phyloP scores from a whole-genome alignment of 1,140 invertebrate genomes.

The Solen grandis region DNA sequence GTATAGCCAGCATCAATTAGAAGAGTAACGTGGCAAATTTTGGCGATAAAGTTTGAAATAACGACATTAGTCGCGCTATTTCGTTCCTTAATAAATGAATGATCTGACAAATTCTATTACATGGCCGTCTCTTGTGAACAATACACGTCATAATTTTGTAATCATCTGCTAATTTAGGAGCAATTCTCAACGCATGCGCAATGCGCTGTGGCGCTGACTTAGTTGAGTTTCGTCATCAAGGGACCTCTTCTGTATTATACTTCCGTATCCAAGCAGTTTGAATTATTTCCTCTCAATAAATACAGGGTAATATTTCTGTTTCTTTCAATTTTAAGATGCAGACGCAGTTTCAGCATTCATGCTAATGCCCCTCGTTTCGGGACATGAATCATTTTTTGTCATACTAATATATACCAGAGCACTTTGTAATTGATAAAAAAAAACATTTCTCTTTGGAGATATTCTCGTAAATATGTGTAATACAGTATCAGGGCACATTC shows the following conservation, averaged over 20 bases:
- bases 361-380: too few species aligned
- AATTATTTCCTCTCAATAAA: too few species aligned
- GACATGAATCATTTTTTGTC: too few species aligned
- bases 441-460: too few species aligned
- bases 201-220: neutral
- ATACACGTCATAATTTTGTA: conserved; percentile 31
- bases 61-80: conserved; percentile 34
- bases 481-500: too few species aligned
- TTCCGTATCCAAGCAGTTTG: neutral
- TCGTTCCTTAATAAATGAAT: conserved; percentile 41
- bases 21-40: conserved; percentile 1
- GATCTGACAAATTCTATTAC: conserved; percentile 42
- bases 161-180: conserved; percentile 38
- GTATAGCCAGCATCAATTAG: neutral
- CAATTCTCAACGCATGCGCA: conserved; percentile 1
- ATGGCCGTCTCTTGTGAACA: conserved; percentile 4
- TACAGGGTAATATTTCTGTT: too few species aligned
- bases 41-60: conserved; percentile 28
- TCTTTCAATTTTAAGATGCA: too few species aligned
- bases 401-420: too few species aligned
- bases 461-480: too few species aligned
- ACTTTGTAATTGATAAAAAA: too few species aligned
- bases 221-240: neutral
- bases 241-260: neutral
- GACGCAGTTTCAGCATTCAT: too few species aligned